phyloP scores from a whole-genome alignment of 2,113 vertebrate genomes.

The Hippoglossus stenolepis region DNA sequence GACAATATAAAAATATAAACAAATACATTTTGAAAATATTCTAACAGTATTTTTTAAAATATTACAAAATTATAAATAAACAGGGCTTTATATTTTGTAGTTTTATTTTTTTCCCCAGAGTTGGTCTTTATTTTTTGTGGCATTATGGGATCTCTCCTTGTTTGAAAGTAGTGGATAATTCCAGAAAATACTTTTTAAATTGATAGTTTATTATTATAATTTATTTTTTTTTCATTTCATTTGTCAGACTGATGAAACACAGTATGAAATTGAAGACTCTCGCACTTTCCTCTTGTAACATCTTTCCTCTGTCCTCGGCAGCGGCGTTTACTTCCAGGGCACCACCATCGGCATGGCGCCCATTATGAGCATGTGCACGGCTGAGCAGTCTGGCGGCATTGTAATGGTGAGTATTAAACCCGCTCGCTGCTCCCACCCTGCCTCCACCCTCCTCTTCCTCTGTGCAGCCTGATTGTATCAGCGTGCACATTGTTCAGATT shows the following conservation, averaged over 20 bases:
- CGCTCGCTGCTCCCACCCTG: background rate
- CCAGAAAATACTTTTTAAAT: background rate
- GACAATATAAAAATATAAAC: background rate
- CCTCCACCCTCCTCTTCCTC: constrained; percentile 27
- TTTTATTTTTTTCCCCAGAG: no score
- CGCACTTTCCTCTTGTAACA: background rate
- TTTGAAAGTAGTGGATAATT: background rate
- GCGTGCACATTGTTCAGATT: constrained; percentile 52
- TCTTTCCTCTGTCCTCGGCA: constrained; percentile 71
- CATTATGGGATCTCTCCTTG: background rate
- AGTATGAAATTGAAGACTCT: background rate
- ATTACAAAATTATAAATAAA: no score
- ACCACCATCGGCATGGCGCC: constrained; percentile 99
- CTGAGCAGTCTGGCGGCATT: constrained; percentile 95
- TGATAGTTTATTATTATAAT: background rate
- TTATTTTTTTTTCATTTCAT: no score
- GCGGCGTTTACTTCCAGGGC: constrained; percentile 97
- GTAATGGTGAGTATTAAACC: constrained; percentile 91
- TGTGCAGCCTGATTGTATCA: constrained; percentile 43
- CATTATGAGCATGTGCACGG: constrained; percentile 99
- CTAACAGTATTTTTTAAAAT: no score
- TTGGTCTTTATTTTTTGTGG: no score
- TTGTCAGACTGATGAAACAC: no score
- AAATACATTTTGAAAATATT: no score
- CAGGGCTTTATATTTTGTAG: no score